These are phyloP conservation scores for Drosophila serrata DNA, from an alignment of 1,140 invertebrate species.

Conservation along the genomic window DNA sequence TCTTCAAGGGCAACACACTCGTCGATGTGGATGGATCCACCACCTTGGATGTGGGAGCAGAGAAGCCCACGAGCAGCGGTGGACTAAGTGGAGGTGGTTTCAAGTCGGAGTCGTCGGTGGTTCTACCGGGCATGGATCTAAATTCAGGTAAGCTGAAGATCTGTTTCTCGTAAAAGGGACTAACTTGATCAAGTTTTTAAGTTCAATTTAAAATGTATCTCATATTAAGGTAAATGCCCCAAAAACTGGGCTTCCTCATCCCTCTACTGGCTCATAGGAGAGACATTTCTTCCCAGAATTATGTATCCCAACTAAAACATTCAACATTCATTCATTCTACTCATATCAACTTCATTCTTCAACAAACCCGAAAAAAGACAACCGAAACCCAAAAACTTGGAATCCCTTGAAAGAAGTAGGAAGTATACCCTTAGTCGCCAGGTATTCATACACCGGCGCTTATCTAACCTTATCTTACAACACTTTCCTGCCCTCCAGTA, in stretches of 20 bases:
- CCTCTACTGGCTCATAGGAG: background rate
- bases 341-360: slow-evolving; percentile 7
- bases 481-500: slow-evolving; percentile 59
- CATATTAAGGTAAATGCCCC: background rate
- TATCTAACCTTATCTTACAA: slow-evolving; percentile 80
- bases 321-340: slow-evolving; percentile 38
- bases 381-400: background rate
- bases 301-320: background rate
- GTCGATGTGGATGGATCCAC: slow-evolving; percentile 65
- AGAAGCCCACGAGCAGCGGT: slow-evolving; percentile 55
- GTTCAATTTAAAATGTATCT: background rate
- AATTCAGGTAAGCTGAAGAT: slow-evolving; percentile 52
- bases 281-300: slow-evolving; percentile 17
- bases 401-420: slow-evolving; percentile 34
- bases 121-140: slow-evolving; percentile 63
- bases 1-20: slow-evolving; percentile 65
- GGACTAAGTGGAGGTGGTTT: slow-evolving; percentile 28
- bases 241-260: background rate
- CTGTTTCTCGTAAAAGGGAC: too few relatives aligned
- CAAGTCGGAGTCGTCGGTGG: slow-evolving; percentile 69
- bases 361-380: background rate
- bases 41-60: slow-evolving; percentile 60
- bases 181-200: too few relatives aligned
- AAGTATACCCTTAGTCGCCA: slow-evolving; percentile 47
- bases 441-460: slow-evolving; percentile 55